phyloP scores from a whole-genome alignment of 2,797 vertebrate genomes.

The Rousettus madagascariensis region DNA sequence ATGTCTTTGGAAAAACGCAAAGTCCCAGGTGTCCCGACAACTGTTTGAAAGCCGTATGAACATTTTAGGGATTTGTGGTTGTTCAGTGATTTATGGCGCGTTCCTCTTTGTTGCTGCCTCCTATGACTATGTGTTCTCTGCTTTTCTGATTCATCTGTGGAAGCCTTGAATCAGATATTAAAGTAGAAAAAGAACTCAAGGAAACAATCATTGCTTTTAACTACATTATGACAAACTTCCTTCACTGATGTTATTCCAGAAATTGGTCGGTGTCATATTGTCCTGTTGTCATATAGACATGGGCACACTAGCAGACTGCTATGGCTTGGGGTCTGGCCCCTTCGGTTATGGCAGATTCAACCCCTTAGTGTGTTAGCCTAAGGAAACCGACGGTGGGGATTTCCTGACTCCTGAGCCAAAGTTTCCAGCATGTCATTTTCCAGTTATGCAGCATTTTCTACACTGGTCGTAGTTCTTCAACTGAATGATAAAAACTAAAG shows the following conservation, averaged over 20 bases:
- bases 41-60: neutral
- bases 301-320: neutral
- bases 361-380: neutral
- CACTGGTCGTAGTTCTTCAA: neutral
- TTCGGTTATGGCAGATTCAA: neutral
- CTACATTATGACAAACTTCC: neutral
- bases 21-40: neutral
- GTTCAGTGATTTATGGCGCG: neutral
- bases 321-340: neutral
- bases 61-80: neutral
- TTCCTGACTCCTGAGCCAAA: constrained; percentile 66
- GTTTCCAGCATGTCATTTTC: constrained; percentile 64
- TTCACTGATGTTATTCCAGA: neutral
- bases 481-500: constrained; percentile 31
- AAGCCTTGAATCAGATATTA: neutral
- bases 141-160: neutral
- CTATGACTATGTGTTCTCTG: neutral
- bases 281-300: neutral
- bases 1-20: neutral
- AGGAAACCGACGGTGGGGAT: constrained; percentile 52
- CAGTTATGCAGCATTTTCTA: constrained; percentile 61
- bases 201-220: neutral
- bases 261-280: neutral
- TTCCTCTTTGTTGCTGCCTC: neutral
- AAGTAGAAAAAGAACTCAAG: neutral